These are phyloP conservation scores for Apocrypta bakeri DNA, from an alignment of 1,140 invertebrate genomes.

Conservation along the genomic window DNA sequence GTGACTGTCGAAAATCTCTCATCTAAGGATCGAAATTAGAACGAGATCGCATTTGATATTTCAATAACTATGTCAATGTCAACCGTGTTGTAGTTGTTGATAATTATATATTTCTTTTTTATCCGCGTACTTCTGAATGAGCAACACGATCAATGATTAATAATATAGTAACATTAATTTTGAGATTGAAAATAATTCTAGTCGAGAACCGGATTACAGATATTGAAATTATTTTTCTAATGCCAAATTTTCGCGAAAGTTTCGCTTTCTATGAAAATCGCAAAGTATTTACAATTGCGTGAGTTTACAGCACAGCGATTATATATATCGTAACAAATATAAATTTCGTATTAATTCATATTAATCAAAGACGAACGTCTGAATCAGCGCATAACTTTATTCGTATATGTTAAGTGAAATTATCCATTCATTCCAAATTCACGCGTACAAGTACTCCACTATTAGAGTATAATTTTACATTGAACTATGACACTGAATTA, in stretches of 20 bases:
- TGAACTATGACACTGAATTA: no score
- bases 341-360: neutral
- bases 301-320: neutral
- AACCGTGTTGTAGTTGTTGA: neutral
- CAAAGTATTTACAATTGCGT: neutral
- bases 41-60: neutral
- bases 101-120: neutral
- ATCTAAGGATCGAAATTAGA: neutral
- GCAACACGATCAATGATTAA: neutral
- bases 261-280: neutral
- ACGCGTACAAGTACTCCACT: no score
- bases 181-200: neutral
- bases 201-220: neutral
- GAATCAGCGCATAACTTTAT: neutral
- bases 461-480: no score
- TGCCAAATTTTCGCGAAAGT: neutral
- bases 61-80: neutral
- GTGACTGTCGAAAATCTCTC: neutral
- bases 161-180: neutral
- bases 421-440: neutral
- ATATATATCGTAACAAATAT: neutral
- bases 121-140: neutral
- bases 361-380: neutral
- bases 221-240: neutral
- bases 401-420: neutral